Evolutionary conservation across 2,797 vertebrate genomes (phyloP), one percentile per base, ranked within the genome.

Genomic region (Typhlichthys eigenmanni): DNA sequence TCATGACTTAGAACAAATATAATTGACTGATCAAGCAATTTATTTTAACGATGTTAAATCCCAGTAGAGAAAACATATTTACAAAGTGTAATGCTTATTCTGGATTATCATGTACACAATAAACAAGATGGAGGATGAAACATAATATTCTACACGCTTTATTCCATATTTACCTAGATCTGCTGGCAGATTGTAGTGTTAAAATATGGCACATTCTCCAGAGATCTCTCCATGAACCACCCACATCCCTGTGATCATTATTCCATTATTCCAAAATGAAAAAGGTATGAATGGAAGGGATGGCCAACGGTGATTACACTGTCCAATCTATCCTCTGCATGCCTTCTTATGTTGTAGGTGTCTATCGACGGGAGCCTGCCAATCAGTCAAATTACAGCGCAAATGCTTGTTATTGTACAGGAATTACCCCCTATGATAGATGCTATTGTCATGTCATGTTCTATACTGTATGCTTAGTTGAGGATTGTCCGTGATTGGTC

Each of bases 41-140:
- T 85, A 76, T 71, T 66, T 67, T 47, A 71, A 80, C 56, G 74
- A 77, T 76, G 85, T 85, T 78, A 86, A 85, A 87, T 78, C 78
- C 66, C 61, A 55, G 51, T 49, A 76, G 80, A 79, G 68, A 68
- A 72, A 77, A 67, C 68, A 74, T 80, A 72, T 75, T 78, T 56
- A 80, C 65, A 56, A 78, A 47, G 46, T 29, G 24, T 29, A 29
- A 29, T 29, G 24, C 24, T 29, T 29, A 29, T 29, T 29, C 24
- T 29, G 24, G 3, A 29, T 29, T 29, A 4, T 29, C 3, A 29
- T 29, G 24, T 4, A 29, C 24, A 29, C 24, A 29, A 29, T 29
- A 4, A 4, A 29, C 24, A 29, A 0, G 24, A 29, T 29, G 4
- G 24, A 29, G 24, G 24, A 29, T 29, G 24, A 29, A 4, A 29